Base-by-base conservation (phyloP, 2,113 vertebrate genomes). In the Tupaia chinensis region DNA sequence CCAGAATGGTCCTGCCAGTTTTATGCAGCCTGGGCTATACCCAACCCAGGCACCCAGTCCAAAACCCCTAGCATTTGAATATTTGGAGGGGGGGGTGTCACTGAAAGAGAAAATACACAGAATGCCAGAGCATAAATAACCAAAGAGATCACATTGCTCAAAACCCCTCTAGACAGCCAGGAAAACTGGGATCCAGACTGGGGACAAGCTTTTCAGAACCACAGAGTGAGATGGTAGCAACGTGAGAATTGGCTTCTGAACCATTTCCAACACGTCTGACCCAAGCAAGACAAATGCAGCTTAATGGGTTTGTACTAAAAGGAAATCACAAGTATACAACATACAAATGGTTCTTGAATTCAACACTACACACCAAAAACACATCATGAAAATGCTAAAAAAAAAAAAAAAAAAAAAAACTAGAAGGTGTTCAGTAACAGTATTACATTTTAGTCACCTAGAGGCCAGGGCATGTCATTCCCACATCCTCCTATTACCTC, bases 251-350 rank as follows among this genome's bases (percentile, higher is more conserved):
- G 70, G 79, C 72, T 78, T 19, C 10, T 7, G 56, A 44, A 19
- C 34, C 53, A 34, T 74, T 94, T 78, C 61, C 12, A 7, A 23
- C 17, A 13, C 89, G 15, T 44, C 78, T 22, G 2, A 81, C 44
- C 80, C 19, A 92, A 78, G 72, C 70, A 91, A 93, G 90, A 29
- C 73, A 91, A 65, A 86, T 20, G 16, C 72, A 92, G 44, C 7
- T 25, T 32, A 56, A 44, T 58, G 20, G 53, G 29, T 34, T 63
- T 60, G 13, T 76, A 77, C 34, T 65, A 74, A 68, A 73, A 82
- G 72, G 69, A 66, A 92, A 68, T 11, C 85, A 88, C 20, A 65
- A 19, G 29, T 10, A 20, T 20, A 86, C 19, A 68, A 29, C 32
- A 74, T 2, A 54, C 70, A 89, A 32, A 78, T 14, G 19, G 17